A percentile compares a stretch with the other conserved stretches of the same genome.
phyloP scores from a whole-genome alignment of 2,797 vertebrate genomes.

The Danio choprae region DNA sequence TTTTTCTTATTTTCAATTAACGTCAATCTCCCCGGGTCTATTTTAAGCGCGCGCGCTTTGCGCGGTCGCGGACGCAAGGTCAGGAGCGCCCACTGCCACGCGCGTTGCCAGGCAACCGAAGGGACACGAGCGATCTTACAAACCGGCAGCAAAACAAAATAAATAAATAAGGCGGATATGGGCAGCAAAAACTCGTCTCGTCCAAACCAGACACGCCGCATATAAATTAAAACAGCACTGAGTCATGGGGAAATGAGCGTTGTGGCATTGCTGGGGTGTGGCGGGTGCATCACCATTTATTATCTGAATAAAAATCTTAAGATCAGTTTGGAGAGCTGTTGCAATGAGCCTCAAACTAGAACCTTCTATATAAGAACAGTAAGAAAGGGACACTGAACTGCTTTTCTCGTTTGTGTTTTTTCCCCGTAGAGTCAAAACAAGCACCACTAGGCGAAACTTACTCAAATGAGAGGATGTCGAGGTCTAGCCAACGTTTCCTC shows the following conservation, averaged over 20 bases:
- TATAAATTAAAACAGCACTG: not conserved
- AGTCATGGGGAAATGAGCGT: not conserved
- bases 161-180: constrained; percentile 19
- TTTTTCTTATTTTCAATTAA: constrained; percentile 61
- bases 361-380: not conserved
- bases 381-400: not conserved
- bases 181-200: constrained; percentile 14
- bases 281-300: constrained; percentile 15
- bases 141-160: constrained; percentile 45
- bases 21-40: constrained; percentile 70
- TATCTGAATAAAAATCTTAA: not conserved
- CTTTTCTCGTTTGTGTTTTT: not conserved
- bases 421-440: not conserved
- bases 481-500: not conserved
- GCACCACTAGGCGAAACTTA: not conserved
- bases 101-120: constrained; percentile 82
- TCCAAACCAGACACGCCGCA: constrained; percentile 1
- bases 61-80: constrained; percentile 85
- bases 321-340: constrained; percentile 6
- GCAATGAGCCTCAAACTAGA: not conserved
- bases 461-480: not conserved
- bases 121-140: constrained; percentile 72
- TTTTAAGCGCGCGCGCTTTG: constrained; percentile 69
- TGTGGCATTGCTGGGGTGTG: constrained; percentile 31
- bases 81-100: constrained; percentile 82